A percentile compares a stretch with the other conserved stretches of the same genome.
phyloP scores from a whole-genome alignment of 2,797 vertebrate species.

The Scleropages formosus region DNA sequence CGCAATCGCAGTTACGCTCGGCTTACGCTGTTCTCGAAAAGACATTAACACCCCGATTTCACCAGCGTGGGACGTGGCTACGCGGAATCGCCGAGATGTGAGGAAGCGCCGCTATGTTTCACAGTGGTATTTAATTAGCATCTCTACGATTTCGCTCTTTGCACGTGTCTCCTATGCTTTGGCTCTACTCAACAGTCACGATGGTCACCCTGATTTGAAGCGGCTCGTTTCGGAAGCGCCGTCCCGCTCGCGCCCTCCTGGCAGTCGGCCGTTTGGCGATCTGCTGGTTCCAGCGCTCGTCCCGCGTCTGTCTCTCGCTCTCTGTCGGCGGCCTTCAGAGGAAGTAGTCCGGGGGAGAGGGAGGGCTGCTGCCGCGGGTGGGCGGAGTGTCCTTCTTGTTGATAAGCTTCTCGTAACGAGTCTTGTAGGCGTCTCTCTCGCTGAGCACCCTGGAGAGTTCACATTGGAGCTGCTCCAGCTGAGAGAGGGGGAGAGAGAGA shows the following conservation, averaged over 20 bases:
- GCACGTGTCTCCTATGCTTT: not conserved
- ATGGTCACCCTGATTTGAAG: constrained; percentile 18
- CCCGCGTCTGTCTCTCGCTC: constrained; percentile 26
- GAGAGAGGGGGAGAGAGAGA: not conserved
- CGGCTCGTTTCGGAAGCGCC: not conserved
- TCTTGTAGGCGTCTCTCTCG: constrained; percentile 86
- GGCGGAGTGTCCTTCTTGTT: constrained; percentile 60
- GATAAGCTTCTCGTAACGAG: constrained; percentile 83
- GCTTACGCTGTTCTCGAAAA: not conserved
- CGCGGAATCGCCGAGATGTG: not conserved
- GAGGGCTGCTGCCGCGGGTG: constrained; percentile 58
- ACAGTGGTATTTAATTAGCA: not conserved
- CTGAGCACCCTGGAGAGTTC: constrained; percentile 79
- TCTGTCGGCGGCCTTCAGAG: constrained; percentile 54
- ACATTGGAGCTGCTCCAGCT: constrained; percentile 76
- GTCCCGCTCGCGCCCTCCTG: constrained; percentile 18
- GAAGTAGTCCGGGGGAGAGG: constrained; percentile 69
- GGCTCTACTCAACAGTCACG: not conserved
- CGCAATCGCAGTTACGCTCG: not conserved
- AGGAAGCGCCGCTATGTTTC: not conserved
- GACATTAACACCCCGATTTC: not conserved
- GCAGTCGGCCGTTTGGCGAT: constrained; percentile 46
- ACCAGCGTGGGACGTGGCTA: not conserved
- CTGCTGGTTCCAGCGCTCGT: constrained; percentile 39
- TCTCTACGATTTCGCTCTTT: not conserved